Evolutionary conservation across 2,797 vertebrate genomes (phyloP).

Genomic region (Parauchenoglanis ngamensis): DNA sequence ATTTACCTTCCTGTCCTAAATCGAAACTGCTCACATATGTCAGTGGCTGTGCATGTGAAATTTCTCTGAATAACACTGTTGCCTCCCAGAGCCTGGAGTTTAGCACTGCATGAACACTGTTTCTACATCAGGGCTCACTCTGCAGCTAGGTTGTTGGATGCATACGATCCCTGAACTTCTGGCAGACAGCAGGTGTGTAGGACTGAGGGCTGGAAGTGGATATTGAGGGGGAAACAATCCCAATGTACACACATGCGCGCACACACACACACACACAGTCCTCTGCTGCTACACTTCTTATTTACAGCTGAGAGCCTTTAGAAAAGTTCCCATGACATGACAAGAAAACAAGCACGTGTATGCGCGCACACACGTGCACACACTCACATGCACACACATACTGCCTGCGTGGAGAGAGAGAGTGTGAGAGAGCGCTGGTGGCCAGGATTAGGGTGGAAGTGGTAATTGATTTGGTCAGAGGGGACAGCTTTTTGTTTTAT

Average conservation of each 20-base stretch:
- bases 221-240: not conserved
- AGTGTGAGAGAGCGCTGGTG: not conserved
- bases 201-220: not conserved
- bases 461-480: not conserved
- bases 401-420: not conserved
- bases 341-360: not conserved
- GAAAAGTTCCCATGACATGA: slow-evolving; percentile 1
- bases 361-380: not conserved
- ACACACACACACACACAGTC: not conserved
- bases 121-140: not conserved
- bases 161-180: not conserved
- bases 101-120: not conserved
- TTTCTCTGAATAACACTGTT: not conserved
- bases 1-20: not conserved
- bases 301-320: not conserved
- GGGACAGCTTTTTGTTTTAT: not conserved
- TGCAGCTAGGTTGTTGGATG: not conserved
- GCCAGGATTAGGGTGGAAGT: not conserved
- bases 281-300: not conserved
- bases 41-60: not conserved
- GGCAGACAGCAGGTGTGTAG: not conserved
- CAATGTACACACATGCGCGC: not conserved
- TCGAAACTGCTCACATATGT: not conserved
- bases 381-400: not conserved
- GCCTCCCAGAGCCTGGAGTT: not conserved